These are phyloP conservation scores for Drosophila maculinotata DNA, from an alignment of 2,888 invertebrate genomes.

Conservation along the genomic window DNA sequence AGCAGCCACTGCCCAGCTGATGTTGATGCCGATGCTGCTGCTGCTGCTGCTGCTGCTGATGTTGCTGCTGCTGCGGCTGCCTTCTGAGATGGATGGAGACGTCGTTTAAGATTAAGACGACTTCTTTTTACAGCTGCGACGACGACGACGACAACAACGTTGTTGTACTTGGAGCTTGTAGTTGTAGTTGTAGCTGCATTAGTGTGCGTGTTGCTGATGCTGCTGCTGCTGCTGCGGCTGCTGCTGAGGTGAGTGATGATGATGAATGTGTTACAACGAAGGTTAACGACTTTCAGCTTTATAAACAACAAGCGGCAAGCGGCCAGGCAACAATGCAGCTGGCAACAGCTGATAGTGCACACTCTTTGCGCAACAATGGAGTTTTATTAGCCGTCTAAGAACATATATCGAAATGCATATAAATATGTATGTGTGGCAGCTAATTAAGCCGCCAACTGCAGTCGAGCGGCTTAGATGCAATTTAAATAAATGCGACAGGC, in stretches of 20 bases:
- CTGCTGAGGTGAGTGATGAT: slow-evolving; percentile 77
- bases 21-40: slow-evolving; percentile 29
- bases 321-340: slow-evolving; percentile 21
- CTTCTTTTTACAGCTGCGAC: slow-evolving; percentile 77
- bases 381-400: slow-evolving; percentile 23
- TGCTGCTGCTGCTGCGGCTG: slow-evolving; percentile 37
- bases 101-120: slow-evolving; percentile 82
- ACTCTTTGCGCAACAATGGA: slow-evolving; percentile 36
- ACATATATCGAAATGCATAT: slow-evolving; percentile 21
- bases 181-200: slow-evolving; percentile 37
- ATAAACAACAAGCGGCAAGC: slow-evolving; percentile 63
- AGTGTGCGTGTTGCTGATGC: slow-evolving; percentile 47
- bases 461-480: slow-evolving; percentile 65
- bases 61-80: slow-evolving; percentile 49
- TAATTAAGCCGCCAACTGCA: slow-evolving; percentile 76
- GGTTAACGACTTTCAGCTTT: slow-evolving; percentile 82
- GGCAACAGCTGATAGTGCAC: slow-evolving; percentile 66
- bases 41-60: slow-evolving; percentile 22
- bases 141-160: slow-evolving; percentile 35
- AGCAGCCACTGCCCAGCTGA: slow-evolving; percentile 69
- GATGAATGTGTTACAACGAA: slow-evolving; percentile 82
- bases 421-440: slow-evolving; percentile 30
- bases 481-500: slow-evolving; percentile 79
- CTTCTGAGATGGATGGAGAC: slow-evolving; percentile 78
- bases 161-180: slow-evolving; percentile 53